Evolutionary conservation across 1,140 invertebrate species (phyloP).

Genomic region (Dinoponera quadriceps): DNA sequence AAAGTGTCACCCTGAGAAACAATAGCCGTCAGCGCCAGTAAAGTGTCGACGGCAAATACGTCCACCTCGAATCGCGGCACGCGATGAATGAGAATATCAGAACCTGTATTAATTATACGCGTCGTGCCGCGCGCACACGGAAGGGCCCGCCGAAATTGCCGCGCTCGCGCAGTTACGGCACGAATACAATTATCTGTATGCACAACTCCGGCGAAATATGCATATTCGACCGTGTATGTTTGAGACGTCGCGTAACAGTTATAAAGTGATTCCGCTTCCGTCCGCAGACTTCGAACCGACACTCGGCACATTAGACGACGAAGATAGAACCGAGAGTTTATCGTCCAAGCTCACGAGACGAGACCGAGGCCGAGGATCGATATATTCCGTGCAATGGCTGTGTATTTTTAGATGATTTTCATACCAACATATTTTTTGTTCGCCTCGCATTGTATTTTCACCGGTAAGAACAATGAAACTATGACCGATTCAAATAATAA

Average conservation of each 20-base stretch:
- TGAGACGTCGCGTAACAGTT: not conserved
- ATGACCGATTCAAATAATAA: not conserved
- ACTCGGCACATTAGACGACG: too few relatives aligned
- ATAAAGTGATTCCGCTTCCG: not conserved
- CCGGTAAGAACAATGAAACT: not conserved
- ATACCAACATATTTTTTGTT: not conserved
- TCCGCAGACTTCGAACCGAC: not conserved
- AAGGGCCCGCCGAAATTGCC: too few relatives aligned
- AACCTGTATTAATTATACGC: not conserved
- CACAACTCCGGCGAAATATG: not conserved
- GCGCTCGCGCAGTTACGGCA: too few relatives aligned
- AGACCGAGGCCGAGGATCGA: too few relatives aligned
- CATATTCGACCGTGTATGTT: not conserved
- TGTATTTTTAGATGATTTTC: slow-evolving; percentile 7
- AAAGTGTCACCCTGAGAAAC: not conserved
- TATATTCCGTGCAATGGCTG: too few relatives aligned
- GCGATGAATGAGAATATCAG: not conserved
- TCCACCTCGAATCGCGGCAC: not conserved
- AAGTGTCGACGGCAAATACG: not conserved
- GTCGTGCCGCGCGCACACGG: too few relatives aligned
- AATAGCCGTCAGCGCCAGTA: not conserved
- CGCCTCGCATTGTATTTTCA: not conserved
- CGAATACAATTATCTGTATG: slow-evolving; percentile 7
- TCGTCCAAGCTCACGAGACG: too few relatives aligned
- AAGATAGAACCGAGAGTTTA: too few relatives aligned